Evolutionary conservation across 37 sponge, comb jelly and placozoan species (phyloP), one percentile per base, ranked within the genome.

Genomic region (Mnemiopsis leidyi): DNA sequence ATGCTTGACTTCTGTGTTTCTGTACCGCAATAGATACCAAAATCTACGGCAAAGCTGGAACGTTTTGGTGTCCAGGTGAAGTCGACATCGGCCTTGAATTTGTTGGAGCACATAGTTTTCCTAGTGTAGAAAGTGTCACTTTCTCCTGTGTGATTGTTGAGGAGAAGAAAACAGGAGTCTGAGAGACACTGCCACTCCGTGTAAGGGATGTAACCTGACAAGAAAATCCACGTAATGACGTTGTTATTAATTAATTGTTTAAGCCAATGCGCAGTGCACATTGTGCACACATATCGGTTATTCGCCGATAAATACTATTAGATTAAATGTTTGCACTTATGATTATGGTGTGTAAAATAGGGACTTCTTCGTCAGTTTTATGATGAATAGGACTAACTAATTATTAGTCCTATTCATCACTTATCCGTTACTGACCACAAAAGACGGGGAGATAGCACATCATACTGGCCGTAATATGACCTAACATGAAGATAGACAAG

Each of bases 381-480:
- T n/a, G n/a, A n/a, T n/a, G n/a, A n/a, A n/a, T n/a, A n/a, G n/a
- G n/a, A n/a, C n/a, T n/a, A n/a, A n/a, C n/a, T n/a, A n/a, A n/a
- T n/a, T n/a, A n/a, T n/a, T n/a, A n/a, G n/a, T n/a, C n/a, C n/a
- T n/a, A n/a, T n/a, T n/a, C n/a, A n/a, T n/a, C n/a, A n/a, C n/a
- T n/a, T n/a, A n/a, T n/a, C n/a, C n/a, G n/a, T 34, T 32, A 77
- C 79, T 32, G 1, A 77, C 79, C 79, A 32, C 9, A 34, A 20
- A 77, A 77, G 33, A 77, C 32, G 5, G 79, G 79, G 18, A 31
- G 79, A 32, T 77, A 77, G 79, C 79, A 77, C 79, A 77, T 77
- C 35, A 77, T 33, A 77, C 35, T 33, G 18, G 79, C 26, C 33
- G 79, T 77, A 1, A 77, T 21, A 13, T 77, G 33, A 34, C 36